Base-by-base conservation (phyloP, 2,888 invertebrate genomes). In the Suillia variegata region DNA sequence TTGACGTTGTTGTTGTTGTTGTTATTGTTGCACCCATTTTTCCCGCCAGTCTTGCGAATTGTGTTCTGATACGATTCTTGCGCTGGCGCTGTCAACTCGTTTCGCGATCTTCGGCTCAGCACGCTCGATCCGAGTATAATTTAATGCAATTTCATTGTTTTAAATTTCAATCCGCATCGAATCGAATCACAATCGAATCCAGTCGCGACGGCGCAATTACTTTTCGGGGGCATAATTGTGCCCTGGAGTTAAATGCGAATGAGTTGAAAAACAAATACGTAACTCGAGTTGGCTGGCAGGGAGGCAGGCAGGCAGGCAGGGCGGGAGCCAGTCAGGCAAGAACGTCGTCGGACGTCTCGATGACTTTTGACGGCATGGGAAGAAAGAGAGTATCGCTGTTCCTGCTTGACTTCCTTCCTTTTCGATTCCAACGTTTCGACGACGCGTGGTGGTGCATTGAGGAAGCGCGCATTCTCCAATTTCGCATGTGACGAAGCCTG, bases 91-190 rank as follows among this genome's bases (percentile, higher is more conserved):
- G 45, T 45, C 45, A 45, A 45, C 17, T 17, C 20, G 45, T 17
- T 20, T 17, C n/a, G n/a, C n/a, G n/a, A n/a, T n/a, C n/a, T n/a
- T n/a, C 45, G 18, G 8, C 20, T 17, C 18, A 5, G 45, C 45
- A 38, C 38, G 45, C 45, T 4, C n/a, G n/a, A n/a, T n/a, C n/a
- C n/a, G n/a, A n/a, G n/a, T 45, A 45, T 45, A 45, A 45, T 45
- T 45, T 45, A 20, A 45, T 18, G 45, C 45, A 45, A 45, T 45
- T 45, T 45, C 45, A 45, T 45, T 45, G 45, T 45, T 45, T 20
- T 45, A 18, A 17, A 45, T 20, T 45, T 45, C 45, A 18, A 38
- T 38, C 38, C 38, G 10, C 38, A 10, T n/a, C 38, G 38, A 38
- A 38, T 38, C 38, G 38, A 38, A 26, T 5, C n/a, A 26, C 6